Conservation (phyloP, 1,140 invertebrate genomes). For the Parapsyche elsis region DNA sequence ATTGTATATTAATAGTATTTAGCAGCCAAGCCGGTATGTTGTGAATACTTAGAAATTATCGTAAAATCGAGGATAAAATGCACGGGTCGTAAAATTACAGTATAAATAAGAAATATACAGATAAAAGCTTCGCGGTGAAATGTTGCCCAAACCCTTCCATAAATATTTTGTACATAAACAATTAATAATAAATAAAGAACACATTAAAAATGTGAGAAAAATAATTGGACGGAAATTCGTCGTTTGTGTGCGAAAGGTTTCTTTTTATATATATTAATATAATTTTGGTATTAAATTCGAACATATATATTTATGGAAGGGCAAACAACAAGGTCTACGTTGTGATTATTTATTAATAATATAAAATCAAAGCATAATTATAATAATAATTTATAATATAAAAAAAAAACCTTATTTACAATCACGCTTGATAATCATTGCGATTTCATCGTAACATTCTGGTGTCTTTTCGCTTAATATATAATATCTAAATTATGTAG, state of each 20-base stretch:
- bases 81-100: conserved; percentile 35
- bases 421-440: background rate
- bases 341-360: no score
- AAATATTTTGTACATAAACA: background rate
- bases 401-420: conserved; percentile 17
- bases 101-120: background rate
- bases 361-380: background rate
- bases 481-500: background rate
- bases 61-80: conserved; percentile 38
- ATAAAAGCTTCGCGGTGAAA: conserved; percentile 33
- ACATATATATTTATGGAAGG: no score
- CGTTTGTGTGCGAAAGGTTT: background rate
- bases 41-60: conserved; percentile 21
- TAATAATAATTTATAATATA: background rate
- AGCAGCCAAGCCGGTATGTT: background rate
- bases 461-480: conserved; percentile 28
- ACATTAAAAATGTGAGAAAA: background rate
- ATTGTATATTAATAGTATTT: background rate
- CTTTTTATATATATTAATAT: background rate
- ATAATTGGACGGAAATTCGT: conserved; percentile 11
- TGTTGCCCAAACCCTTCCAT: background rate
- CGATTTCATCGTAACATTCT: background rate
- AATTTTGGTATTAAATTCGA: background rate
- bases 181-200: background rate
- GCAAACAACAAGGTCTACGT: no score